phyloP scores from a whole-genome alignment of 1,140 invertebrate genomes.

The Drosophila erecta region DNA sequence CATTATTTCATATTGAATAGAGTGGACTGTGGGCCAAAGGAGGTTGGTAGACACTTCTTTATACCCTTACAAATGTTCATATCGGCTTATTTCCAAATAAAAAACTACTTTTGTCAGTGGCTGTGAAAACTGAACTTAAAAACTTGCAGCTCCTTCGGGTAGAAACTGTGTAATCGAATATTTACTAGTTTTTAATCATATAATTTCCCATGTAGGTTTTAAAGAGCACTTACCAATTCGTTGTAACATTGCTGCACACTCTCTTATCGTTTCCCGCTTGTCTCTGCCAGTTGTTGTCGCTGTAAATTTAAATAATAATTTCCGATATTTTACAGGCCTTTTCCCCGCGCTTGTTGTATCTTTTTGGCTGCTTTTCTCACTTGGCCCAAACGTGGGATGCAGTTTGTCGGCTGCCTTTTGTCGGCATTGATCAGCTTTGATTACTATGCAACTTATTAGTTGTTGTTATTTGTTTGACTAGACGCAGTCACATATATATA shows the following conservation, averaged over 20 bases:
- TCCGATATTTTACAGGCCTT: slow-evolving; percentile 46
- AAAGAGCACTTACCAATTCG: neutral
- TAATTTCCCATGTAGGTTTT: no score
- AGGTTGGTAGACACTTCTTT: neutral
- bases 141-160: no score
- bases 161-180: neutral
- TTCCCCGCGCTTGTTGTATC: slow-evolving; percentile 6
- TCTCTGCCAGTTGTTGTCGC: slow-evolving; percentile 51
- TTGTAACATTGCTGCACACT: neutral
- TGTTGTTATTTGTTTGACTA: slow-evolving; percentile 83
- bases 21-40: neutral
- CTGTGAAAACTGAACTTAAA: no score
- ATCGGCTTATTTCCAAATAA: no score
- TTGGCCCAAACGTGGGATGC: slow-evolving; percentile 45
- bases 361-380: slow-evolving; percentile 60
- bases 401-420: slow-evolving; percentile 49
- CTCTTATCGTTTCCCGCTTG: slow-evolving; percentile 43
- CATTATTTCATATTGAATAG: slow-evolving; percentile 80
- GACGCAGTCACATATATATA: slow-evolving; percentile 74
- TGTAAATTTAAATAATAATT: slow-evolving; percentile 80
- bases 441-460: slow-evolving; percentile 81
- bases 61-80: slow-evolving; percentile 4
- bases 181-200: no score
- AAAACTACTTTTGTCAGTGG: no score
- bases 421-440: slow-evolving; percentile 72